Evolutionary conservation across 2,113 vertebrate species (phyloP).

Genomic region (Tetraodon nigroviridis): DNA sequence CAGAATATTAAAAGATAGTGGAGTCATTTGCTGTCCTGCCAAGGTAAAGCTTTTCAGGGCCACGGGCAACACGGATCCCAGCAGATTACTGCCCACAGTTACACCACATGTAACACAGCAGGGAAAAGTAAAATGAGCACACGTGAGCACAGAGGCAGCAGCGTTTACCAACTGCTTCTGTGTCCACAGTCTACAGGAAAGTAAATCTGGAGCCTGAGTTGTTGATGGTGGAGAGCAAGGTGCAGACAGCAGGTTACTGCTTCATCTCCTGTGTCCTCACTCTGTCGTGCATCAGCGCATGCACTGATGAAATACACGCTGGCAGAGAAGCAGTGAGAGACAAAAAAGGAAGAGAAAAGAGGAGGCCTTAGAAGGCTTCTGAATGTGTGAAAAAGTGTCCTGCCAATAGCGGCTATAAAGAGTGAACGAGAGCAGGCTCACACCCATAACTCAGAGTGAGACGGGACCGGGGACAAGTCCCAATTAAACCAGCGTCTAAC

Average conservation of each 20-base stretch:
- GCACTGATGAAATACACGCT: constrained; percentile 49
- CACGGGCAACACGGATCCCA: constrained; percentile 18
- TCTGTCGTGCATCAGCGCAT: constrained; percentile 37
- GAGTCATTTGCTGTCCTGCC: not conserved
- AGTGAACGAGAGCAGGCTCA: constrained; percentile 58
- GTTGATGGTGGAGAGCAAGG: constrained; percentile 17
- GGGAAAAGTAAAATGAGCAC: constrained; percentile 24
- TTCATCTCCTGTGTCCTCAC: constrained; percentile 43
- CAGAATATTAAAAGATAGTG: constrained; percentile 5
- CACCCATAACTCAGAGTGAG: constrained; percentile 60
- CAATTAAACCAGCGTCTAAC: constrained; percentile 48
- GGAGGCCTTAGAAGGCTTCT: constrained; percentile 39
- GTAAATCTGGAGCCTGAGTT: constrained; percentile 26
- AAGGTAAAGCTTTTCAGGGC: constrained; percentile 19
- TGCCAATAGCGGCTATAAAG: constrained; percentile 62
- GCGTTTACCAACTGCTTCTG: constrained; percentile 7
- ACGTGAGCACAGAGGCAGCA: constrained; percentile 5
- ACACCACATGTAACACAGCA: constrained; percentile 39
- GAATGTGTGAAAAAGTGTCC: constrained; percentile 56
- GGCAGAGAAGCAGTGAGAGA: constrained; percentile 47
- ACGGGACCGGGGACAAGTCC: constrained; percentile 42
- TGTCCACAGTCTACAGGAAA: constrained; percentile 13
- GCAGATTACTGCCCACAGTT: constrained; percentile 49
- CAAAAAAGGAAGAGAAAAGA: constrained; percentile 14
- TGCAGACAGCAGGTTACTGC: constrained; percentile 39